Percentiles rank a stretch among this genome's conserved stretches.
Evolutionary conservation across 2,113 vertebrate species (phyloP).

Genomic region (Taurulus bubalis): DNA sequence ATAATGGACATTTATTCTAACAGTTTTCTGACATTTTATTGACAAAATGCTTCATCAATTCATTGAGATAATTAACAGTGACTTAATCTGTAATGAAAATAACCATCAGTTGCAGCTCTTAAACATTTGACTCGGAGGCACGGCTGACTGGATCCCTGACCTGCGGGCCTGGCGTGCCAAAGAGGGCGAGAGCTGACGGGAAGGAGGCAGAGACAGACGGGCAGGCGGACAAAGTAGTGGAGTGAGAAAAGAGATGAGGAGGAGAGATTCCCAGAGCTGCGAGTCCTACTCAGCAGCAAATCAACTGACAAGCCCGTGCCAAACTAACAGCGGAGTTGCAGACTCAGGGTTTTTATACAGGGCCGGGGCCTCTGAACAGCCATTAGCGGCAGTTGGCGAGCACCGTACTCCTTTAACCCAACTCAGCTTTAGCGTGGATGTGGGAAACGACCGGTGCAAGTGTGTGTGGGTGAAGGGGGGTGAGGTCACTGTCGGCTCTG

Average conservation of each 20-base stretch:
- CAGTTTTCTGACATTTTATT: not conserved
- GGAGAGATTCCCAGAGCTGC: slow-evolving; percentile 66
- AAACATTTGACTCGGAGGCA: not conserved
- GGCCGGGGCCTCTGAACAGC: slow-evolving; percentile 64
- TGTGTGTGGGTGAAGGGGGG: slow-evolving; percentile 18
- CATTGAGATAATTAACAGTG: not conserved
- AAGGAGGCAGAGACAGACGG: slow-evolving; percentile 61
- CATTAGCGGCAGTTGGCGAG: slow-evolving; percentile 68
- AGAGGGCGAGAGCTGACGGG: slow-evolving; percentile 58
- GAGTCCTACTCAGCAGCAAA: slow-evolving; percentile 72
- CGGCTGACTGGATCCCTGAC: slow-evolving; percentile 2
- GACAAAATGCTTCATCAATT: not conserved
- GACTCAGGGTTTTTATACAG: slow-evolving; percentile 65
- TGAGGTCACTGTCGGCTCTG: slow-evolving; percentile 51
- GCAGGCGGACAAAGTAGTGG: slow-evolving; percentile 60
- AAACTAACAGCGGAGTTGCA: slow-evolving; percentile 72
- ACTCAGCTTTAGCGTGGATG: slow-evolving; percentile 58
- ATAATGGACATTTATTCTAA: not conserved
- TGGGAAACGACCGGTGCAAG: slow-evolving; percentile 55
- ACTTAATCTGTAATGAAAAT: not conserved
- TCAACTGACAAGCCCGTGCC: slow-evolving; percentile 71
- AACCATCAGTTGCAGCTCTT: not conserved
- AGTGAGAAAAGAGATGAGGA: slow-evolving; percentile 69
- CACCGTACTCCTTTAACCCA: slow-evolving; percentile 53
- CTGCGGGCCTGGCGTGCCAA: slow-evolving; percentile 36